Evolutionary conservation across 1,140 invertebrate species (phyloP), one percentile per base, ranked within the genome.

Genomic region (Cyclargus thomasi): DNA sequence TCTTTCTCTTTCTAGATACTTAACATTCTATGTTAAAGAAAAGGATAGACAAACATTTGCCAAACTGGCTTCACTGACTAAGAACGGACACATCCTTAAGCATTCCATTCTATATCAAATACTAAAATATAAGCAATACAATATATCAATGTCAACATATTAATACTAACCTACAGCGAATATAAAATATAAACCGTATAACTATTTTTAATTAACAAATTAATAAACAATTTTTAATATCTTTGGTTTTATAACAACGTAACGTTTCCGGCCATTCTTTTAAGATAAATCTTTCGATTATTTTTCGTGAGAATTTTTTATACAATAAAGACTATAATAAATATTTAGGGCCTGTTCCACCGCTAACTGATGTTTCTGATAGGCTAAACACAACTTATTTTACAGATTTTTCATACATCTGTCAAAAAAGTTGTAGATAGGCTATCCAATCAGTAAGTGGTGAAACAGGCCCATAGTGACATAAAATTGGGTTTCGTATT

Each of bases 151-250:
- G 17, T 59, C 55, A 18, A 20, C 20, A 59, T 21, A 59, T 59
- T 59, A 20, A 1, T 20, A 59, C 55, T 59, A 59, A 20, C 17
- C 11, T 59, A 59, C 14, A 10, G 10, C 17, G 18, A 18, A 59
- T 59, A 59, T 20, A 59, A 59, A 20, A 59, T 59, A 11, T 20
- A 59, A 20, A 59, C 10, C 20, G 17, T 59, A 59, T 59, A 18
- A 59, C 17, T 47, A 47, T 47, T 11, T 14, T 20, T 22, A 22
- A 59, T 59, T 22, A 20, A 59, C 55, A 59, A 59, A 59, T 59
- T 59, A 6, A 59, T 59, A 59, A 59, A 59, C 55, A 21, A 59
- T 59, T 59, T 11, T 59, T 17, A 59, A 59, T 59, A 59, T 59
- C 55, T 59, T 59, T 59, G 55, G 55, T 59, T 59, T 59, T 59